Evolutionary conservation across 2,888 invertebrate genomes (phyloP).

Genomic region (Lithosia quadra): DNA sequence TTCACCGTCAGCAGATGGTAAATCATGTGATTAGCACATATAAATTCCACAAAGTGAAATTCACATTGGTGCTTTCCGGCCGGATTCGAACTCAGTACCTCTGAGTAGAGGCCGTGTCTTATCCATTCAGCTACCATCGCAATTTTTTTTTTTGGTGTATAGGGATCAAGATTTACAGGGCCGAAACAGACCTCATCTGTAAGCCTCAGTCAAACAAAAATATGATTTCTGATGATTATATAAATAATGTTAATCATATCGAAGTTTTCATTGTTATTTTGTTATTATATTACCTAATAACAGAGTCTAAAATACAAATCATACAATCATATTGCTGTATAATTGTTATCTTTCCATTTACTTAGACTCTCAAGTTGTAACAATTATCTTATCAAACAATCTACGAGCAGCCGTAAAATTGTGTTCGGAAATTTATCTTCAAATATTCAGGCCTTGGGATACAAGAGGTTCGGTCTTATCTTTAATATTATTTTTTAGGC

Average conservation of each 20-base stretch:
- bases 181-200: too few relatives aligned
- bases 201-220: not conserved
- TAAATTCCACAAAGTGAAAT: too few relatives aligned
- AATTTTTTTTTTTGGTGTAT: too few relatives aligned
- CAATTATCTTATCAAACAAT: slow-evolving; percentile 4
- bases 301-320: not conserved
- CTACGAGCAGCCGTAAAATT: not conserved
- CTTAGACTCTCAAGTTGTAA: not conserved
- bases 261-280: slow-evolving; percentile 3
- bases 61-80: too few relatives aligned
- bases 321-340: not conserved
- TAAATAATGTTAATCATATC: not conserved
- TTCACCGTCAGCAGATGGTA: too few relatives aligned
- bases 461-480: not conserved
- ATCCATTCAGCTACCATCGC: too few relatives aligned
- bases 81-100: too few relatives aligned
- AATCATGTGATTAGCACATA: too few relatives aligned
- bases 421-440: not conserved
- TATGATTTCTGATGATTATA: not conserved
- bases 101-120: too few relatives aligned
- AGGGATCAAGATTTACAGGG: too few relatives aligned
- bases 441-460: not conserved
- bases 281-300: not conserved
- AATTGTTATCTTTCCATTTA: slow-evolving; percentile 5
- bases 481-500: not conserved